Conservation (phyloP, 2,113 vertebrate species). For the Catharus fuscescens region DNA sequence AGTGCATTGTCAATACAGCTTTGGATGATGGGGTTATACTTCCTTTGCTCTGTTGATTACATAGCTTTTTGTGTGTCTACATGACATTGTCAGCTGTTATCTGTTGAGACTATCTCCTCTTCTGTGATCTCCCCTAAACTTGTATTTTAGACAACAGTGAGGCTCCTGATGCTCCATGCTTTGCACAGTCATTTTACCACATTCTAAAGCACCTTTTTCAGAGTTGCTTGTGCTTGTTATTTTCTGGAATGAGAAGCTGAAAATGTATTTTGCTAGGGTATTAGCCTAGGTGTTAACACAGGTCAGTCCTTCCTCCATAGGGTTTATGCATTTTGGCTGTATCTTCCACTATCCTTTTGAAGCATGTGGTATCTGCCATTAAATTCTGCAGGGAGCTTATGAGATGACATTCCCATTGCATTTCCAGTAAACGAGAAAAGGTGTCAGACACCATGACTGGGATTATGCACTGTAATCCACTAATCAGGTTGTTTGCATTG, state of each 20-base stretch:
- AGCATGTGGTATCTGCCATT: neutral
- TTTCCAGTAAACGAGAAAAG: neutral
- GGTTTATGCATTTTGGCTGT: neutral
- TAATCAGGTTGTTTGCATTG: neutral
- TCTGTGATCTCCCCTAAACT: neutral
- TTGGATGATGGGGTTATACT: neutral
- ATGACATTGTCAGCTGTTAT: neutral
- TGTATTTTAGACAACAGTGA: neutral
- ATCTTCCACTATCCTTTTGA: neutral
- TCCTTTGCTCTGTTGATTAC: neutral
- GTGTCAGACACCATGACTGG: neutral
- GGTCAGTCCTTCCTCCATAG: neutral
- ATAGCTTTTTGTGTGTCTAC: neutral
- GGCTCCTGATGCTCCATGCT: neutral
- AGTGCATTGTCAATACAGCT: neutral
- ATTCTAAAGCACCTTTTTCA: neutral
- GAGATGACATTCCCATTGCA: neutral
- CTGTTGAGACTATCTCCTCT: neutral
- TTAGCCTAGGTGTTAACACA: neutral
- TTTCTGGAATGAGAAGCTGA: neutral
- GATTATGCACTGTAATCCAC: neutral
- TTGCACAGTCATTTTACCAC: neutral
- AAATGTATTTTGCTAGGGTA: neutral
- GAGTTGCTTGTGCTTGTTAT: neutral
- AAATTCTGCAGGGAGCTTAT: neutral